Conservation (phyloP, 2,888 invertebrate species). For the Euplexia lucipara region DNA sequence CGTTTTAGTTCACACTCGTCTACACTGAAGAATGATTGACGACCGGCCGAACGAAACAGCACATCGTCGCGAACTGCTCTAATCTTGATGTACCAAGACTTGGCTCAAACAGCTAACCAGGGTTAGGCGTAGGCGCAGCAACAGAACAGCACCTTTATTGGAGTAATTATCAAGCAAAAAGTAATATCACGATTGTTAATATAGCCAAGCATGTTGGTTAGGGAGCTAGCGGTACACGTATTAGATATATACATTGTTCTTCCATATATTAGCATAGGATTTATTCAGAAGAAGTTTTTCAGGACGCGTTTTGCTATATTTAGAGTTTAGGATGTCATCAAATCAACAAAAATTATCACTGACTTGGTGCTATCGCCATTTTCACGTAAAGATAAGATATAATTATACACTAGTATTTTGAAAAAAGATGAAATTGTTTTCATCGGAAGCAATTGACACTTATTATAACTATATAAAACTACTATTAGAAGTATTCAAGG, state of each 20-base stretch:
- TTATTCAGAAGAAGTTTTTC: not conserved
- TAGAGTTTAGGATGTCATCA: constrained; percentile 20
- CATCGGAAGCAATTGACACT: constrained; percentile 5
- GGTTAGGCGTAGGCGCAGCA: no score
- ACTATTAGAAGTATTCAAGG: not conserved
- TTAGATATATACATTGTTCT: not conserved
- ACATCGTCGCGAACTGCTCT: no score
- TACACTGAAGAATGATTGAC: no score
- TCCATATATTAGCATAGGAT: not conserved
- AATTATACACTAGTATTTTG: constrained; percentile 11
- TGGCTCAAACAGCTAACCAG: no score
- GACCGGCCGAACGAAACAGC: no score
- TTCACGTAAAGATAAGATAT: constrained; percentile 11
- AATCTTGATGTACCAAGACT: no score
- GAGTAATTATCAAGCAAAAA: not conserved
- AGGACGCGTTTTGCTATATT: not conserved
- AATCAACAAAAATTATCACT: constrained; percentile 17
- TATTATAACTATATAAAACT: constrained; percentile 8
- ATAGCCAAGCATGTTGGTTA: not conserved
- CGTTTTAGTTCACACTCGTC: no score
- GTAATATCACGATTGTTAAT: not conserved
- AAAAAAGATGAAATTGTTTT: not conserved
- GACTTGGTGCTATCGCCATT: constrained; percentile 44
- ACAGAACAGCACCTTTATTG: not conserved
- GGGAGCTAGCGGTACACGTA: constrained; percentile 23